Percentiles rank a stretch among this genome's conserved stretches.
Conservation (phyloP, 2,888 invertebrate species). For the Campoplex nolae region DNA sequence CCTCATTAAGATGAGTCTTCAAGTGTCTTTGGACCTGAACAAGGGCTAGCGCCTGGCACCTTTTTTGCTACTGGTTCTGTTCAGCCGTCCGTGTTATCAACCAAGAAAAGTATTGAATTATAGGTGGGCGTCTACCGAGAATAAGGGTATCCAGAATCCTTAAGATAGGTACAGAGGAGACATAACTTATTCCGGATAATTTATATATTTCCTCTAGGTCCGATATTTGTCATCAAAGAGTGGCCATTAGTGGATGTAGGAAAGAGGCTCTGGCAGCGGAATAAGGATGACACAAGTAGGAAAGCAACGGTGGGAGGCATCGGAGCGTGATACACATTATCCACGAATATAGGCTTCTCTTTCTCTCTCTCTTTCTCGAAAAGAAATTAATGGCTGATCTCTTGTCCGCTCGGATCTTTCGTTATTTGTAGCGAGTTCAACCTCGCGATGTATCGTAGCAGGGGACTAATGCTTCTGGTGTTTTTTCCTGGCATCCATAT, state of each 20-base stretch:
- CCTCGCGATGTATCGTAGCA: slow-evolving; percentile 8
- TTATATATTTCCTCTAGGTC: slow-evolving; percentile 84
- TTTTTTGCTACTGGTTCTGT: slow-evolving; percentile 22
- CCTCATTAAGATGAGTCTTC: neutral
- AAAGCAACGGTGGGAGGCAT: slow-evolving; percentile 83
- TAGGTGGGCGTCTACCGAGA: slow-evolving; percentile 61
- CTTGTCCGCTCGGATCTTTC: slow-evolving; percentile 63
- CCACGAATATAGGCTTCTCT: slow-evolving; percentile 79
- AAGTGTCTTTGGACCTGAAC: slow-evolving; percentile 9
- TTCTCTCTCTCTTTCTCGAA: slow-evolving; percentile 71
- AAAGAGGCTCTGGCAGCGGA: slow-evolving; percentile 55
- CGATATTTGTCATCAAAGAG: slow-evolving; percentile 85
- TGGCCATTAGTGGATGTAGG: slow-evolving; percentile 83
- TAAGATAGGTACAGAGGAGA: slow-evolving; percentile 34
- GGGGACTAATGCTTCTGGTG: slow-evolving; percentile 1
- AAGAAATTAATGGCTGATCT: slow-evolving; percentile 83
- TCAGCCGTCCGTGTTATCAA: neutral
- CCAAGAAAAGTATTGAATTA: slow-evolving; percentile 66
- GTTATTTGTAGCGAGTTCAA: slow-evolving; percentile 15
- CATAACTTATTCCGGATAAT: slow-evolving; percentile 80
- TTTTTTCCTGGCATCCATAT: slow-evolving; percentile 37
- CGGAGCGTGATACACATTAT: slow-evolving; percentile 84
- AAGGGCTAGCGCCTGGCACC: slow-evolving; percentile 10
- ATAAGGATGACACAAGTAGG: slow-evolving; percentile 60
- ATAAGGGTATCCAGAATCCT: slow-evolving; percentile 29